These are phyloP conservation scores for Dendroctonus ponderosae DNA, from an alignment of 1,140 invertebrate species.

Conservation along the genomic window DNA sequence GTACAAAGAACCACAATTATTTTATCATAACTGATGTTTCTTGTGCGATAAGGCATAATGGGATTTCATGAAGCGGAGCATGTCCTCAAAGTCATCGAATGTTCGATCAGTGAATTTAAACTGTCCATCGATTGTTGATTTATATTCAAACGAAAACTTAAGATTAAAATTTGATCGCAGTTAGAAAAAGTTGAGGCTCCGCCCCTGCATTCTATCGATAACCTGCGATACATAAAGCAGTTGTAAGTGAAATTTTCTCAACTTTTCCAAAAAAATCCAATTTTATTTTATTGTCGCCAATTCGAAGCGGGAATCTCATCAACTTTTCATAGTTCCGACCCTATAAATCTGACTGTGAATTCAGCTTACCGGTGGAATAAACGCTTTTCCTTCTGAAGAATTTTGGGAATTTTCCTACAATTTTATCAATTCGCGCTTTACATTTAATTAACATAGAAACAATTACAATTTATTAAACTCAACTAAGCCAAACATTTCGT, in stretches of 20 bases:
- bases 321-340: slow-evolving; percentile 48
- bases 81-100: too few relatives aligned
- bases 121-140: too few relatives aligned
- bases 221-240: slow-evolving; percentile 37
- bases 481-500: too few relatives aligned
- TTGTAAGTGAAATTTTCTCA: slow-evolving; percentile 43
- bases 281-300: slow-evolving; percentile 47
- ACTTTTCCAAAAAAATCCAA: slow-evolving; percentile 47
- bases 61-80: too few relatives aligned
- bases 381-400: neutral
- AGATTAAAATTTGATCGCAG: neutral
- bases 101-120: too few relatives aligned
- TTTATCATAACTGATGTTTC: too few relatives aligned
- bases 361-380: slow-evolving; percentile 18
- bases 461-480: too few relatives aligned
- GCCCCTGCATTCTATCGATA: slow-evolving; percentile 12
- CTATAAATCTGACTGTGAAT: slow-evolving; percentile 45
- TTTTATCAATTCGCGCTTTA: too few relatives aligned
- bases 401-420: slow-evolving; percentile 6
- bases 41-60: too few relatives aligned
- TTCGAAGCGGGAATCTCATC: slow-evolving; percentile 44
- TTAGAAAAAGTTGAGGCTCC: slow-evolving; percentile 1
- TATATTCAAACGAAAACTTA: too few relatives aligned
- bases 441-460: too few relatives aligned
- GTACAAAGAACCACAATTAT: too few relatives aligned